phyloP scores from a whole-genome alignment of 2,113 vertebrate species.

The Leptocoma aspasia region DNA sequence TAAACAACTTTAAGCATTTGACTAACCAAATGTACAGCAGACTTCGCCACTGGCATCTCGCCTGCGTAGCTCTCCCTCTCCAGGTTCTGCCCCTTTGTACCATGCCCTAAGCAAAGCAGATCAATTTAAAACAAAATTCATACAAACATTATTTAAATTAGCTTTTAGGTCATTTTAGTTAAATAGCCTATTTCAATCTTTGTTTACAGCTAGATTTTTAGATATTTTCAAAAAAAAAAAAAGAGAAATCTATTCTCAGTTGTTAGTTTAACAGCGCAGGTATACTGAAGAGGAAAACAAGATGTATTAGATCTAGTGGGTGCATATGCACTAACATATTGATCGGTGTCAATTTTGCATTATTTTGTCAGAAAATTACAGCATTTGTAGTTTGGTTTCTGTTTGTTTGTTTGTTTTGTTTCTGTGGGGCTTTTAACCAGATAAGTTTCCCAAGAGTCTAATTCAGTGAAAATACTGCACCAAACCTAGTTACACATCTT shows the following conservation, averaged over 20 bases:
- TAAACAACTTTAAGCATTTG: not conserved
- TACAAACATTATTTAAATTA: not conserved
- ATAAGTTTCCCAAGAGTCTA: not conserved
- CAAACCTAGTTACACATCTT: not conserved
- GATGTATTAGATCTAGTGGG: not conserved
- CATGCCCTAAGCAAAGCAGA: not conserved
- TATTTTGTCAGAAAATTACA: not conserved
- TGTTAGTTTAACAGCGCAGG: not conserved
- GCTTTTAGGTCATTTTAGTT: not conserved
- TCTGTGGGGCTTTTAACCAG: not conserved
- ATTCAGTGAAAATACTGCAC: not conserved
- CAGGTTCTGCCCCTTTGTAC: not conserved
- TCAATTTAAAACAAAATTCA: not conserved
- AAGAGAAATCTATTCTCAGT: not conserved
- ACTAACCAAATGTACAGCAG: constrained; percentile 11
- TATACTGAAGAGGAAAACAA: not conserved
- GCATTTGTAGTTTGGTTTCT: not conserved
- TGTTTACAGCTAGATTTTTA: not conserved
- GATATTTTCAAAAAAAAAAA: not conserved
- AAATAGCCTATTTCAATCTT: not conserved
- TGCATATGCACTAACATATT: not conserved
- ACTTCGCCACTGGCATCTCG: not conserved
- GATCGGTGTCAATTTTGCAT: not conserved
- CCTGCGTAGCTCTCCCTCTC: not conserved
- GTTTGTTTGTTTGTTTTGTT: not conserved